Percentiles rank a stretch among this genome's conserved stretches.
Conservation (phyloP, 2,797 vertebrate genomes). For the Diceros bicornis region DNA sequence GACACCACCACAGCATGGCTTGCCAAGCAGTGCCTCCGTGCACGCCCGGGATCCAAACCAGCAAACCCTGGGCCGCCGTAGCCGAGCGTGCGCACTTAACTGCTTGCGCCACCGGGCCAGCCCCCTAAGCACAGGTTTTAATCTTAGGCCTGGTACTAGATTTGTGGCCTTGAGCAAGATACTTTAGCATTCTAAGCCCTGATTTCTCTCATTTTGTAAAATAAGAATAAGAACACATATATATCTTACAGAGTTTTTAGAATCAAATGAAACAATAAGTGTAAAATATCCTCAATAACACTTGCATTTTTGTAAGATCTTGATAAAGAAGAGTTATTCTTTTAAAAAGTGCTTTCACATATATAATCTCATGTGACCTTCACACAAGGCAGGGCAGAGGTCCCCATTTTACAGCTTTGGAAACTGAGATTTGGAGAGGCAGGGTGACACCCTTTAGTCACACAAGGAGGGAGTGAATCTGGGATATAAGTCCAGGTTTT, state of each 20-base stretch:
- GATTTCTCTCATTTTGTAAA: neutral
- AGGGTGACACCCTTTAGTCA: neutral
- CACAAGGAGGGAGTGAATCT: neutral
- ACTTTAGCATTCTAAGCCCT: neutral
- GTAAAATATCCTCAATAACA: neutral
- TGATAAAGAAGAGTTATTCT: neutral
- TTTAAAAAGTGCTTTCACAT: neutral
- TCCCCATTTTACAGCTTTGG: neutral
- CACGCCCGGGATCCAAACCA: no score
- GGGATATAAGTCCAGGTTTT: neutral
- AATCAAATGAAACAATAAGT: neutral
- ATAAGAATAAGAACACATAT: neutral
- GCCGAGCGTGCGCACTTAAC: no score
- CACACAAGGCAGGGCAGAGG: neutral
- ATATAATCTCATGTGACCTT: neutral
- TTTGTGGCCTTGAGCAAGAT: neutral
- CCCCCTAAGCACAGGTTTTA: neutral
- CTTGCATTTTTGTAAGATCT: neutral
- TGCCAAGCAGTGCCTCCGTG: no score
- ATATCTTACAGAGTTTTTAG: neutral
- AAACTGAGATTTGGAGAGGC: neutral
- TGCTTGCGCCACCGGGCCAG: no score
- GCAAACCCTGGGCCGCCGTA: no score
- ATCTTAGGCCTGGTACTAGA: neutral
- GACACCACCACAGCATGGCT: no score